These are phyloP conservation scores for Iselma pallidipennis DNA, from an alignment of 2,888 invertebrate species.

Conservation along the genomic window DNA sequence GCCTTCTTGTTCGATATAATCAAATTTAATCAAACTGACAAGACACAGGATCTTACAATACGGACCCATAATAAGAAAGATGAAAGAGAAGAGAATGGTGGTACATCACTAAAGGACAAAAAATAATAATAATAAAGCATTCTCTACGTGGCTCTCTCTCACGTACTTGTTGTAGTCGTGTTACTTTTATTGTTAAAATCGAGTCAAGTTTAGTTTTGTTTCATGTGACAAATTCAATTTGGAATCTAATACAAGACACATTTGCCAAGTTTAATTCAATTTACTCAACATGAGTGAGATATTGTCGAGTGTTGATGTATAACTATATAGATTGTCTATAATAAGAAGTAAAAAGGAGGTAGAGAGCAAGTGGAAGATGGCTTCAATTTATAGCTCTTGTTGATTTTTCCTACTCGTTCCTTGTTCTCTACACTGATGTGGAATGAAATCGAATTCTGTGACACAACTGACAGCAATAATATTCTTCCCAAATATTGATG, in stretches of 20 bases:
- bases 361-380: not conserved
- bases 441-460: no score
- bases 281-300: not conserved
- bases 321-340: not conserved
- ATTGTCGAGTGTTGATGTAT: not conserved
- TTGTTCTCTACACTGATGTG: no score
- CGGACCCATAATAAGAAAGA: not conserved
- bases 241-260: not conserved
- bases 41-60: not conserved
- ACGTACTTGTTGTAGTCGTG: not conserved
- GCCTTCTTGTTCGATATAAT: not conserved
- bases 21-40: conserved; percentile 1
- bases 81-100: not conserved
- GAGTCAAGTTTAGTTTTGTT: not conserved
- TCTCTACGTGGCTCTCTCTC: not conserved
- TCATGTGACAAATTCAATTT: not conserved
- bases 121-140: not conserved
- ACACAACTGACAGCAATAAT: no score
- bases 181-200: not conserved
- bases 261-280: conserved; percentile 1
- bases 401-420: not conserved
- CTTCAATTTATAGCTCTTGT: not conserved
- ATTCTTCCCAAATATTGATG: no score
- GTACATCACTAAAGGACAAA: not conserved
- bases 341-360: not conserved